Conservation (phyloP, 2,888 invertebrate genomes). For the Spisula subtruncata region DNA sequence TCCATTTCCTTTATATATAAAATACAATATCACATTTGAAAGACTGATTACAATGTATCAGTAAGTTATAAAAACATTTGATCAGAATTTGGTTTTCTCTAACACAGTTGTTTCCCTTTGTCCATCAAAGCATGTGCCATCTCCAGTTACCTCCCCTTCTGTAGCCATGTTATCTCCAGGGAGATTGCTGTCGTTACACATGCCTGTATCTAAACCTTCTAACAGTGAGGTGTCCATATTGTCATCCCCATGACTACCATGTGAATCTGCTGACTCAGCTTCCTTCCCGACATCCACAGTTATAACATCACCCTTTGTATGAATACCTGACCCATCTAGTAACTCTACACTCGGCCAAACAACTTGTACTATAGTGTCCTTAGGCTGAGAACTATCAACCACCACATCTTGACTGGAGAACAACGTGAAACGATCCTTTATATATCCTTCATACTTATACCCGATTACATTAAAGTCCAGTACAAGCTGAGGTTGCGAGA, state of each 20-base stretch:
- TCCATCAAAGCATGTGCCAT: too few species aligned
- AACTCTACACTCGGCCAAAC: constrained; percentile 43
- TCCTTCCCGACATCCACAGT: constrained; percentile 12
- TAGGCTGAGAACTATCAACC: background rate
- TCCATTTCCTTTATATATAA: too few species aligned
- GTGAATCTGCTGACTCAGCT: background rate
- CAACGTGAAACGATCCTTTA: constrained; percentile 33
- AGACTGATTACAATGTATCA: too few species aligned
- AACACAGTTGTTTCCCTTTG: too few species aligned
- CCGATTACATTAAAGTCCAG: constrained; percentile 31
- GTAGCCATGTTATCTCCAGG: too few species aligned
- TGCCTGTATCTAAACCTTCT: background rate
- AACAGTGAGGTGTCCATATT: background rate
- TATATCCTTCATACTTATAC: background rate
- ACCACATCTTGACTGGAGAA: constrained; percentile 36
- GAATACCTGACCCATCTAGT: constrained; percentile 12
- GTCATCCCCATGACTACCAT: background rate
- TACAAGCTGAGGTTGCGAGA: constrained; percentile 7
- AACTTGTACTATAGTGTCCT: constrained; percentile 18
- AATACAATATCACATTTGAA: too few species aligned
- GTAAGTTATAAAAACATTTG: too few species aligned
- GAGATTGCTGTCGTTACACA: too few species aligned
- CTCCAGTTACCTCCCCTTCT: too few species aligned
- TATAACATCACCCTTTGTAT: constrained; percentile 43
- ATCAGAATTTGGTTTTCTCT: too few species aligned